Conservation (phyloP, 1,140 invertebrate species). For the Bradysia coprophila region DNA sequence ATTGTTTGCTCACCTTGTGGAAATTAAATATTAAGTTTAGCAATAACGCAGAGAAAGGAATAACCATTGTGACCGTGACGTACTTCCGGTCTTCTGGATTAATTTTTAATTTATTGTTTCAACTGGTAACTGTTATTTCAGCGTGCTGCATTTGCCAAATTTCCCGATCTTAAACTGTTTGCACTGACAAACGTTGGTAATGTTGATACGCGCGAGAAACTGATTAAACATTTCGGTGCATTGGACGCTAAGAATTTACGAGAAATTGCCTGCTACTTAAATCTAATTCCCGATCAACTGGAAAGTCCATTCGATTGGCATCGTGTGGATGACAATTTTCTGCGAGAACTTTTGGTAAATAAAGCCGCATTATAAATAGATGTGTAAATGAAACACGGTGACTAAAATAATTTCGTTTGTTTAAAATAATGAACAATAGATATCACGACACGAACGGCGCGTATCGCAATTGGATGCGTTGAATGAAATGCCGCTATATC, state of each 20-base stretch:
- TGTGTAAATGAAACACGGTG: background rate
- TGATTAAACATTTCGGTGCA: slow-evolving; percentile 71
- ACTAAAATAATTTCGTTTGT: background rate
- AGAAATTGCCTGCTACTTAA: slow-evolving; percentile 68
- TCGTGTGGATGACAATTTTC: slow-evolving; percentile 56
- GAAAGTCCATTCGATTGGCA: slow-evolving; percentile 50
- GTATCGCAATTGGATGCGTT: slow-evolving; percentile 85
- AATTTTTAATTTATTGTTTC: too few relatives aligned
- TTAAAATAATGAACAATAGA: too few relatives aligned
- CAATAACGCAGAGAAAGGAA: too few relatives aligned
- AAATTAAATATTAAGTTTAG: too few relatives aligned
- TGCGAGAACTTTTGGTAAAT: slow-evolving; percentile 74
- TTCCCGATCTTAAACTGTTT: slow-evolving; percentile 71
- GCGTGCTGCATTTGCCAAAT: slow-evolving; percentile 86
- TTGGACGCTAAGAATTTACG: slow-evolving; percentile 59
- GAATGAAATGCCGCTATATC: slow-evolving; percentile 97
- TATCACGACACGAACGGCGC: slow-evolving; percentile 72
- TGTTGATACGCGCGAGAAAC: slow-evolving; percentile 71
- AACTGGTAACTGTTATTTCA: slow-evolving; percentile 33
- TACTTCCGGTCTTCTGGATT: too few relatives aligned
- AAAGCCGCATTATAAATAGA: slow-evolving; percentile 11
- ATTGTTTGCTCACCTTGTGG: too few relatives aligned
- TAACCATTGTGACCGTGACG: too few relatives aligned
- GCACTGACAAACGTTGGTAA: slow-evolving; percentile 84
- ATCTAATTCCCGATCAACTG: slow-evolving; percentile 62